These are phyloP conservation scores for Cybosia mesomella DNA, from an alignment of 2,888 invertebrate genomes.

Conservation along the genomic window DNA sequence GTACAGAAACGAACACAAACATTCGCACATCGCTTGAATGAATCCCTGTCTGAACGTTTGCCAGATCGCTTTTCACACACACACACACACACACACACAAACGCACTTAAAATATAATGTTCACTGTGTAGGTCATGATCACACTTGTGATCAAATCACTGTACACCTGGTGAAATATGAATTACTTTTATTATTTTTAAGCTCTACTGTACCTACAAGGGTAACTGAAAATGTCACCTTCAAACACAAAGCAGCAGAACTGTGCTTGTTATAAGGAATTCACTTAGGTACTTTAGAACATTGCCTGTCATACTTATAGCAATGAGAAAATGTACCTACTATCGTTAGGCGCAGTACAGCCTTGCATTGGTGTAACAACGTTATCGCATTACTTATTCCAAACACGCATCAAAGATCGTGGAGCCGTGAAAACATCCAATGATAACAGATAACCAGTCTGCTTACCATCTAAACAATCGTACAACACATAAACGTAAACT, in stretches of 20 bases:
- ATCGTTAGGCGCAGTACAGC: conserved; percentile 53
- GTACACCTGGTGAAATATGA: conserved; percentile 52
- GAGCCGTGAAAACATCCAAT: conserved; percentile 70
- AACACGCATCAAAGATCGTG: conserved; percentile 66
- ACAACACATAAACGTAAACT: conserved; percentile 68
- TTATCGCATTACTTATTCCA: conserved; percentile 74
- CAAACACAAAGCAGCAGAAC: conserved; percentile 29
- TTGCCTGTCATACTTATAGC: conserved; percentile 30
- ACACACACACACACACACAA: conserved; percentile 68
- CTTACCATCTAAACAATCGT: conserved; percentile 64
- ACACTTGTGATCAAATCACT: conserved; percentile 59
- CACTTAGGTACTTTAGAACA: conserved; percentile 40
- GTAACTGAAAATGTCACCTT: conserved; percentile 29
- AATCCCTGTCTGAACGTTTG: conserved; percentile 73
- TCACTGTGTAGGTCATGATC: conserved; percentile 81
- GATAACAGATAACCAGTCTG: conserved; percentile 60
- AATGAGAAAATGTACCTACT: conserved; percentile 45
- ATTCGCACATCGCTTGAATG: conserved; percentile 70
- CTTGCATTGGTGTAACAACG: conserved; percentile 57
- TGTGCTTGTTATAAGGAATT: conserved; percentile 31
- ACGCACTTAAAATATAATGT: conserved; percentile 66
- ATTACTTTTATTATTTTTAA: conserved; percentile 25
- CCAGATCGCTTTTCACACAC: conserved; percentile 74
- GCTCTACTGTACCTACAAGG: conserved; percentile 10
- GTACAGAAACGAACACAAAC: conserved; percentile 56